A percentile compares a stretch with the other conserved stretches of the same genome.
phyloP scores from a whole-genome alignment of 2,113 vertebrate species.

The Trogon melanurus region DNA sequence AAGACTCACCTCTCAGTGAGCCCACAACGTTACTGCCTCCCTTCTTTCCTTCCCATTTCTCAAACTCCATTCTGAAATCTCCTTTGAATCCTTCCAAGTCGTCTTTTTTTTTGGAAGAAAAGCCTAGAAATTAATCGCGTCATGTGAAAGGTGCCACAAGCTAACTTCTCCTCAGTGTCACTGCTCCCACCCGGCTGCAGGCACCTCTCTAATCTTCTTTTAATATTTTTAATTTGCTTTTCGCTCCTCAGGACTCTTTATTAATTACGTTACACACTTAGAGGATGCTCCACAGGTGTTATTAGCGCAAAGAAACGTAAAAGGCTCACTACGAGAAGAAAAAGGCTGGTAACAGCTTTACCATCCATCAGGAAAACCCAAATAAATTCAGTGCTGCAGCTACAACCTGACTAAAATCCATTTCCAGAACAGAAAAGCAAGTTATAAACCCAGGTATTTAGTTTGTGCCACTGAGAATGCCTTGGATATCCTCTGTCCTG shows the following conservation, averaged over 20 bases:
- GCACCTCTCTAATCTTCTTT: not conserved
- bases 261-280: not conserved
- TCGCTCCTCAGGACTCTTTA: not conserved
- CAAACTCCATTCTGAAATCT: not conserved
- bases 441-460: not conserved
- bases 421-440: not conserved
- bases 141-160: not conserved
- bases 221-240: not conserved
- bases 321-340: not conserved
- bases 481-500: not conserved
- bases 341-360: not conserved
- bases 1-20: not conserved
- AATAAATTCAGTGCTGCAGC: not conserved
- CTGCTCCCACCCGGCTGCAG: not conserved
- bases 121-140: not conserved
- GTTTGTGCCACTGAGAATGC: not conserved
- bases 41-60: too few relatives aligned
- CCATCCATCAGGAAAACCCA: not conserved
- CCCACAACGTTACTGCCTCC: not conserved
- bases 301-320: not conserved
- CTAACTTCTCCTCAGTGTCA: not conserved
- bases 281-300: not conserved
- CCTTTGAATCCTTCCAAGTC: not conserved
- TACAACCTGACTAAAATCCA: not conserved
- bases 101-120: not conserved